phyloP scores from a whole-genome alignment of 2,888 invertebrate genomes.

The Stramonita haemastoma region DNA sequence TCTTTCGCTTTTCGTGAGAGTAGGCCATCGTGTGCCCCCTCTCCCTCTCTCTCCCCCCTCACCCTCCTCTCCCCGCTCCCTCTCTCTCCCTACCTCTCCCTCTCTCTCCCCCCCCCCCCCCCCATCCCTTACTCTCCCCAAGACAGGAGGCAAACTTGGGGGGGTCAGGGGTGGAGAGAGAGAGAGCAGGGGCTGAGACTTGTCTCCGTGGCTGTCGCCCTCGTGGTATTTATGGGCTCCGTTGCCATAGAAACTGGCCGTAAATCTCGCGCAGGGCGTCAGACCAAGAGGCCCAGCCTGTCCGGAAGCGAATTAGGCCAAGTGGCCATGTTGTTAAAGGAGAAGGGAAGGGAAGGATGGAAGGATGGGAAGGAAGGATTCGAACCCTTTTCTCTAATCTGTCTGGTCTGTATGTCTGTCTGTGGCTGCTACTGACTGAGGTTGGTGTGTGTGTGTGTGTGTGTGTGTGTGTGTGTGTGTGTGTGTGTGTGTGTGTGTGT shows the following conservation, averaged over 20 bases:
- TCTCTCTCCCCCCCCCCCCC: not conserved
- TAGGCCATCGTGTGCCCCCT: too few species aligned
- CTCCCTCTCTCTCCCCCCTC: not conserved
- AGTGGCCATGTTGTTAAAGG: not conserved
- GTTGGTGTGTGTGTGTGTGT: too few species aligned
- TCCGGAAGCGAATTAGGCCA: not conserved
- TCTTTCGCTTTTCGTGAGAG: too few species aligned
- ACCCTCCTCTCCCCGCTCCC: too few species aligned
- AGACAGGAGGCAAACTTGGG: not conserved
- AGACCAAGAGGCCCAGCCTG: not conserved
- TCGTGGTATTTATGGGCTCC: slow-evolving; percentile 42
- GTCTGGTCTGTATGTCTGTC: too few species aligned
- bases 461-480: too few species aligned
- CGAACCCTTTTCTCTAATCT: not conserved
- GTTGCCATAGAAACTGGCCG: slow-evolving; percentile 42
- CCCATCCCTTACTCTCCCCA: not conserved
- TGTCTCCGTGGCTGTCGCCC: slow-evolving; percentile 35
- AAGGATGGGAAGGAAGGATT: too few species aligned
- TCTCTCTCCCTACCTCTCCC: not conserved
- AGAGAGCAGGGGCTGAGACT: not conserved
- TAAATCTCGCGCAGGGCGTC: slow-evolving; percentile 4
- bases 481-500: too few species aligned
- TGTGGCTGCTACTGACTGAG: too few species aligned
- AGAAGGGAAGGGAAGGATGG: too few species aligned
- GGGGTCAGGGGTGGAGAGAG: too few species aligned